Conservation (phyloP, 2,888 invertebrate species). For the Mythimna pallens region DNA sequence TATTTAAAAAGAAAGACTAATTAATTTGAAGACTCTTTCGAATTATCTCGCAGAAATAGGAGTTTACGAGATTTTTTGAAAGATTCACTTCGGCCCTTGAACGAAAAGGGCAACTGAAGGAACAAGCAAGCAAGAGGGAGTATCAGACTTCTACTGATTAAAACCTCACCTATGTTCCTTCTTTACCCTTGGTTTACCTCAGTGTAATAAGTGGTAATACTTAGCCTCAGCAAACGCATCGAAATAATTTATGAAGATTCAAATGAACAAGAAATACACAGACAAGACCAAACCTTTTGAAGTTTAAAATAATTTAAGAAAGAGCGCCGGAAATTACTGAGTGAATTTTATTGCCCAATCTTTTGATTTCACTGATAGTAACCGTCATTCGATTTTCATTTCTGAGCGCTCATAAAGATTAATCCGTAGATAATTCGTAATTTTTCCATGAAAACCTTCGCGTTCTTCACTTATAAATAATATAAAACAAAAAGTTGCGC, state of each 20-base stretch:
- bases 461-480: constrained; percentile 8
- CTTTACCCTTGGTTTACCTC: neutral
- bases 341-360: constrained; percentile 25
- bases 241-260: neutral
- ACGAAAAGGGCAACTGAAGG: no score
- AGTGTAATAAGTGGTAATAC: neutral
- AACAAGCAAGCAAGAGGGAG: no score
- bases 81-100: no score
- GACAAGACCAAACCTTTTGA: constrained; percentile 1
- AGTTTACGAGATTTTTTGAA: no score
- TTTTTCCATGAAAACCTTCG: constrained; percentile 33
- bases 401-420: constrained; percentile 36
- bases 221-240: neutral
- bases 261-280: constrained; percentile 8
- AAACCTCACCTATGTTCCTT: no score
- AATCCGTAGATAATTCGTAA: constrained; percentile 28
- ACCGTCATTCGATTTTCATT: constrained; percentile 30
- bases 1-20: neutral
- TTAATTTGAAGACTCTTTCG: no score
- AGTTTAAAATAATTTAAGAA: constrained; percentile 12
- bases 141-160: no score
- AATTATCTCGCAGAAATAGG: no score
- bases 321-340: constrained; percentile 17
- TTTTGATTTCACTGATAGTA: constrained; percentile 19
- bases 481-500: no score